Conservation (phyloP, 2,888 invertebrate genomes). For the Mactromeris polynyma region DNA sequence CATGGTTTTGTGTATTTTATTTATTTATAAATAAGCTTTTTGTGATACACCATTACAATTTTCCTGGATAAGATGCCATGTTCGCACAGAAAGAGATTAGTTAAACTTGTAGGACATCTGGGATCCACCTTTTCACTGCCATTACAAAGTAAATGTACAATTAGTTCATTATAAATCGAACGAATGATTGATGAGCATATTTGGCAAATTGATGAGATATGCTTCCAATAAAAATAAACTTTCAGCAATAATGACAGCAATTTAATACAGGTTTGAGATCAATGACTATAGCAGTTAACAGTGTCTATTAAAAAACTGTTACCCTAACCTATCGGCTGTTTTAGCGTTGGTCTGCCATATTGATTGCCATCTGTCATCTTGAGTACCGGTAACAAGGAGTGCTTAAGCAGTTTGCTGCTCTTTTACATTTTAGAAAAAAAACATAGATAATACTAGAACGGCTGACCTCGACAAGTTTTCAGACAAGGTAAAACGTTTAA, state of each 20-base stretch:
- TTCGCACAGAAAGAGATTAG: neutral
- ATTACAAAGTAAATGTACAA: too few species aligned
- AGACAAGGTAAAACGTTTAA: neutral
- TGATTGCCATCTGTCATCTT: too few species aligned
- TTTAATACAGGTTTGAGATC: neutral
- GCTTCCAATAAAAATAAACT: too few species aligned
- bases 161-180: too few species aligned
- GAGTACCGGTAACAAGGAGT: neutral
- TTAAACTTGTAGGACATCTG: neutral
- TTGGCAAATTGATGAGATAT: too few species aligned
- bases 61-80: neutral
- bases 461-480: neutral
- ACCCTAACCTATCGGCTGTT: too few species aligned
- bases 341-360: too few species aligned
- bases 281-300: too few species aligned
- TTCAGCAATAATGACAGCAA: too few species aligned
- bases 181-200: too few species aligned
- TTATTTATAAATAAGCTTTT: conserved; percentile 30
- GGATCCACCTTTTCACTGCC: too few species aligned
- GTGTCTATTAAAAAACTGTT: too few species aligned
- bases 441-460: neutral
- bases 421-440: neutral
- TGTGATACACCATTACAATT: neutral
- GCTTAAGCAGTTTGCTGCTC: neutral
- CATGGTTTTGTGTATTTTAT: neutral